Conservation (phyloP, 92 coral and sea anemone genomes). For the Palythoa heliodiscus region DNA sequence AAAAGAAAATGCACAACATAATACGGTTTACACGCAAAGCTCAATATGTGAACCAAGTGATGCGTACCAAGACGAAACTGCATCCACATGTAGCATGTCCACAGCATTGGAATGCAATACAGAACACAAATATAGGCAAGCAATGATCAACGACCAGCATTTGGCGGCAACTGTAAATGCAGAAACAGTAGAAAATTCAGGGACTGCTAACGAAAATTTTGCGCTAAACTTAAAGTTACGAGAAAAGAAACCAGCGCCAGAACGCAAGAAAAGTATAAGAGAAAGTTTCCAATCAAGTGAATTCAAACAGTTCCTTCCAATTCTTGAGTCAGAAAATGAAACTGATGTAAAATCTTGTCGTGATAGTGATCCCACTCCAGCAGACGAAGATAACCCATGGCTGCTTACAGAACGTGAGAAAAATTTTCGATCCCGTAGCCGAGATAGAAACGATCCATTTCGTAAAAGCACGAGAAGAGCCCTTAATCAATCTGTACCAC, state of each 20-base stretch:
- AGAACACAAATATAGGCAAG: not conserved
- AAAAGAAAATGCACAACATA: not conserved
- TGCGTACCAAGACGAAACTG: not conserved
- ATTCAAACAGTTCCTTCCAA: not conserved
- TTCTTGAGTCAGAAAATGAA: conserved; percentile 5
- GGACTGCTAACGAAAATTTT: not conserved
- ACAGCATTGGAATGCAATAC: not conserved
- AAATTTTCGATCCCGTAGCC: conserved; percentile 31
- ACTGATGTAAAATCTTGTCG: not conserved
- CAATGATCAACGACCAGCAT: not conserved
- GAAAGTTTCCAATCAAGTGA: not conserved
- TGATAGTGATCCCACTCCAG: not conserved
- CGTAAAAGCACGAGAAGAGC: not conserved
- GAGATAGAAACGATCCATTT: conserved; percentile 34
- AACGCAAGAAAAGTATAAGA: not conserved
- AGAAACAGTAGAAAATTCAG: not conserved
- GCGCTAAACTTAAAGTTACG: not conserved
- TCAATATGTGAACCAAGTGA: not conserved
- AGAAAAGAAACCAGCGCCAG: not conserved
- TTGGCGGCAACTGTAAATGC: not conserved
- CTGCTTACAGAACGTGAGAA: conserved; percentile 11
- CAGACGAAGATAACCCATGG: not conserved
- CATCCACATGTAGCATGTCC: not conserved
- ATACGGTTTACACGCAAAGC: not conserved
- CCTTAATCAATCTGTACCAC: not conserved